Evolutionary conservation across 2,888 invertebrate genomes (phyloP).

Genomic region (Lomographa bimaculata): DNA sequence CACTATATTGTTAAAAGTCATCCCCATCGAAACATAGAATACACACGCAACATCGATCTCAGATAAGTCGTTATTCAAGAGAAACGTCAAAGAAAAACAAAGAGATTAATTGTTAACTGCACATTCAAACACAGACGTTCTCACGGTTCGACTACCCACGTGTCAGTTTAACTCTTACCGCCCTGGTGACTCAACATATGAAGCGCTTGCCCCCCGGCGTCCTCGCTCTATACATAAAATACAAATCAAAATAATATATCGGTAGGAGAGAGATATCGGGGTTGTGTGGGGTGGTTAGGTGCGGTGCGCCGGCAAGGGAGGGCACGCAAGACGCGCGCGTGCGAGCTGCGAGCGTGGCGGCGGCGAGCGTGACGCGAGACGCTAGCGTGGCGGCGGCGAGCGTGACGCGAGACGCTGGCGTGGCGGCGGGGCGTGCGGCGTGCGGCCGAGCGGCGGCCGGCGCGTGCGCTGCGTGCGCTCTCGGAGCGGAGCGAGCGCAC

Average conservation of each 20-base stretch:
- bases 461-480: slow-evolving; percentile 27
- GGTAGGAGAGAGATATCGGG: slow-evolving; percentile 78
- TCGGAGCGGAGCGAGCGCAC: slow-evolving; percentile 24
- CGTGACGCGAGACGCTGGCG: slow-evolving; percentile 36
- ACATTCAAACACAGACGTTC: slow-evolving; percentile 84
- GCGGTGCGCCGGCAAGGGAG: slow-evolving; percentile 59
- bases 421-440: slow-evolving; percentile 41
- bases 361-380: slow-evolving; percentile 37
- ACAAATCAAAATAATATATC: slow-evolving; percentile 83
- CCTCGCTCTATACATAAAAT: slow-evolving; percentile 93
- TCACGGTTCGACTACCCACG: slow-evolving; percentile 81
- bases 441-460: slow-evolving; percentile 36
- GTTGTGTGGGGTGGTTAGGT: slow-evolving; percentile 73
- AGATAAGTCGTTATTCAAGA: slow-evolving; percentile 82
- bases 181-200: slow-evolving; percentile 96
- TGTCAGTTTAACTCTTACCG: slow-evolving; percentile 90
- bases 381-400: slow-evolving; percentile 40
- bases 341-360: slow-evolving; percentile 44
- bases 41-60: slow-evolving; percentile 83
- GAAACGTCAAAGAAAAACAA: slow-evolving; percentile 83
- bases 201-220: slow-evolving; percentile 95
- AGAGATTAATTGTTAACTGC: slow-evolving; percentile 78
- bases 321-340: slow-evolving; percentile 41
- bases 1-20: slow-evolving; percentile 77
- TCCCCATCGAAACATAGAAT: slow-evolving; percentile 83